Percentiles rank a stretch among this genome's conserved stretches.
Evolutionary conservation across 2,113 vertebrate species (phyloP).

Genomic region (Odobenus rosmarus): DNA sequence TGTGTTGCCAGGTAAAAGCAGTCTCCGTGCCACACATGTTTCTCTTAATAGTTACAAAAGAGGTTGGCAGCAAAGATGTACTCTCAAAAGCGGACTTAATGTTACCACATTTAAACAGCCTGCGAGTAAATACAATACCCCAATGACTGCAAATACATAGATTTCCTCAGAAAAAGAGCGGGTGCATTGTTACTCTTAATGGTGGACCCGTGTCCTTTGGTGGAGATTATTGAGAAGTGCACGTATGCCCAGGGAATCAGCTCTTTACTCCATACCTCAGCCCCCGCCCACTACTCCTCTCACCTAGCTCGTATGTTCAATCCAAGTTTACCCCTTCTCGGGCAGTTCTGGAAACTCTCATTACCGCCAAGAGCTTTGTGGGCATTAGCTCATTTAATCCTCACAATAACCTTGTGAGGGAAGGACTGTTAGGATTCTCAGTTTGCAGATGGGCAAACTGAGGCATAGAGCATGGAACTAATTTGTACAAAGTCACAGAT

Average conservation of each 20-base stretch:
- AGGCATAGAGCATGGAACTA: background rate
- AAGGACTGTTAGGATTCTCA: background rate
- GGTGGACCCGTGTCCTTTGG: background rate
- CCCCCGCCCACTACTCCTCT: background rate
- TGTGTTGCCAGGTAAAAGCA: background rate
- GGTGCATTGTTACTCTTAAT: background rate
- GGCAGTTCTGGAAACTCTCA: background rate
- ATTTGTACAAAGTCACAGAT: slow-evolving; percentile 17
- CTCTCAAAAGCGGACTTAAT: slow-evolving; percentile 37
- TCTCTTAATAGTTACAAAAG: slow-evolving; percentile 33
- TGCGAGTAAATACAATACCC: background rate
- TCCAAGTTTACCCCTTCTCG: background rate
- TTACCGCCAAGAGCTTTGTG: background rate
- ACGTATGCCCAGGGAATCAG: background rate
- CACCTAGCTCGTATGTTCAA: background rate
- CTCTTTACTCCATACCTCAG: background rate
- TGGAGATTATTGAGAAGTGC: background rate
- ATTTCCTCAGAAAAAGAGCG: slow-evolving; percentile 24
- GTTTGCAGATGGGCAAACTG: background rate
- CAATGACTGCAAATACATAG: background rate
- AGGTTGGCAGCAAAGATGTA: slow-evolving; percentile 15
- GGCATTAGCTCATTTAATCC: background rate
- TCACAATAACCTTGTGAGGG: background rate
- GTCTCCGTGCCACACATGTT: background rate
- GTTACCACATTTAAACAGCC: slow-evolving; percentile 15